Evolutionary conservation across 2,888 invertebrate species (phyloP).

Genomic region (Plutella xylostella): DNA sequence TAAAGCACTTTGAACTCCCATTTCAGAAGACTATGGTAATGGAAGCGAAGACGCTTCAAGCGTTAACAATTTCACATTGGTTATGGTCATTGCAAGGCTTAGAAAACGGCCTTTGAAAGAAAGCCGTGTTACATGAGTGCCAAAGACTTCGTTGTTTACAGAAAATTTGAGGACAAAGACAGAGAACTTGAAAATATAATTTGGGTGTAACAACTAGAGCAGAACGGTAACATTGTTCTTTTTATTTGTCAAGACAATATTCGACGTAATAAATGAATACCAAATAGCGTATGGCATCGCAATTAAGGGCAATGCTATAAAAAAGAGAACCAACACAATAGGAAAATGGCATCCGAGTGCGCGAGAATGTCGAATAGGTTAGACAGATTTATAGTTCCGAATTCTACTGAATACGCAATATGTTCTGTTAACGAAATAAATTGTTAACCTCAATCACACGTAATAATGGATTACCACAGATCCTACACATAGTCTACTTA

Average conservation of each 20-base stretch:
- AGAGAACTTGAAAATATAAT: slow-evolving; percentile 24
- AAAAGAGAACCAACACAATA: no score
- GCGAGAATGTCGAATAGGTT: no score
- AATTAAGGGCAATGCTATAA: slow-evolving; percentile 8
- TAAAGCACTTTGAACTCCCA: slow-evolving; percentile 11
- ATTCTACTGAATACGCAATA: no score
- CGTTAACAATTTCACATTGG: slow-evolving; percentile 27
- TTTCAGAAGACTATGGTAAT: slow-evolving; percentile 17
- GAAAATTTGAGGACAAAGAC: slow-evolving; percentile 16
- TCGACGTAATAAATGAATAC: slow-evolving; percentile 28
- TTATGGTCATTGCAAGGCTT: slow-evolving; percentile 10
- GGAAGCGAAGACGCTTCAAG: slow-evolving; percentile 19
- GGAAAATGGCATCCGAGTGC: no score
- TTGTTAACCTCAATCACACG: no score
- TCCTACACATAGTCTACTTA: no score
- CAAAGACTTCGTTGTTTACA: slow-evolving; percentile 11
- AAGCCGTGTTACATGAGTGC: not conserved
- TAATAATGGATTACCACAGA: no score
- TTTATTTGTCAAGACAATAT: slow-evolving; percentile 23
- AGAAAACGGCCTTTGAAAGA: slow-evolving; percentile 3
- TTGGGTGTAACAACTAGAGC: slow-evolving; percentile 30
- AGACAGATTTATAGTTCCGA: no score
- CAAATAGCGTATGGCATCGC: slow-evolving; percentile 25
- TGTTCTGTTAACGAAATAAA: no score
- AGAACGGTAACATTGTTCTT: slow-evolving; percentile 24